Conservation (phyloP, 1,140 invertebrate genomes). For the Pararge aegeria region DNA sequence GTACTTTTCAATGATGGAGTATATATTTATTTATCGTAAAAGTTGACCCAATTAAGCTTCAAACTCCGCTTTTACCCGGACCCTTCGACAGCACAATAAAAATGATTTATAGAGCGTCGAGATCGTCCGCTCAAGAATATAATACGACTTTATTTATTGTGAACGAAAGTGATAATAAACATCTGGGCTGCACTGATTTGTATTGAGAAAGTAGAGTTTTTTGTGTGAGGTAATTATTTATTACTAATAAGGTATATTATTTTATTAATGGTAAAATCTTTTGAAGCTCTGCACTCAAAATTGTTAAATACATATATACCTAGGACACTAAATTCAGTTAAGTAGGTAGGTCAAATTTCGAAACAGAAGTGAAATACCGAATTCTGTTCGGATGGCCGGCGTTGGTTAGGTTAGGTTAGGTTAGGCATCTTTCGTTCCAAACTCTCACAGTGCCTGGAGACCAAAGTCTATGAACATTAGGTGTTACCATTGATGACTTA, state of each 20-base stretch:
- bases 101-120: constrained; percentile 71
- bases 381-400: no score
- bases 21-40: constrained; percentile 62
- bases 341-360: no score
- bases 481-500: no score
- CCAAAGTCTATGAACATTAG: no score
- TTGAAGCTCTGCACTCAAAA: neutral
- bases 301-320: no score
- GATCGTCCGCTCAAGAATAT: constrained; percentile 72
- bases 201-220: constrained; percentile 28
- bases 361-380: no score
- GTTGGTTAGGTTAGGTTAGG: no score
- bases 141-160: constrained; percentile 74
- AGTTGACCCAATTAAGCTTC: constrained; percentile 68
- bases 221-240: constrained; percentile 13
- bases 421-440: no score
- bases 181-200: constrained; percentile 50
- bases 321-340: no score
- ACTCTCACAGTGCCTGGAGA: no score
- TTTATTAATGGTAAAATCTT: neutral
- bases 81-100: constrained; percentile 74
- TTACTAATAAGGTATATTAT: neutral
- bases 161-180: constrained; percentile 66
- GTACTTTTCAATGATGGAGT: constrained; percentile 29
- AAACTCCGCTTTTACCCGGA: constrained; percentile 54